phyloP scores from a whole-genome alignment of 2,113 vertebrate species.

The Cavia aperea region DNA sequence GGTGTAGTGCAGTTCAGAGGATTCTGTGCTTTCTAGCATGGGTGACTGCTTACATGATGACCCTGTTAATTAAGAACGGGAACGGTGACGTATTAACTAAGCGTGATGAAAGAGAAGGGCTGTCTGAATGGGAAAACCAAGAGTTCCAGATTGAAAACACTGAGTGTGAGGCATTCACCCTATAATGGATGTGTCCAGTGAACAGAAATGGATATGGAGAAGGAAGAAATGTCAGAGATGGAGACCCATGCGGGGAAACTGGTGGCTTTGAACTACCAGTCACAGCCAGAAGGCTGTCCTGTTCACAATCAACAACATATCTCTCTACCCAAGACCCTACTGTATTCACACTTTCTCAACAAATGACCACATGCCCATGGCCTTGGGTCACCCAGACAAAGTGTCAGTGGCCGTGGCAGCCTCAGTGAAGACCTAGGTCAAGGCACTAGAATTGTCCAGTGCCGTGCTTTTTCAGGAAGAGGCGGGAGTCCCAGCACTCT shows the following conservation, averaged over 20 bases:
- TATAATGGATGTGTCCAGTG: not conserved
- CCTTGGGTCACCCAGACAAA: not conserved
- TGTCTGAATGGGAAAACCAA: not conserved
- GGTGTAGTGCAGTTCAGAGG: not conserved
- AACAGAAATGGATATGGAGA: not conserved
- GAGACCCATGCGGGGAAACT: not conserved
- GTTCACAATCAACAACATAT: not conserved
- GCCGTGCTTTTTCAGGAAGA: not conserved
- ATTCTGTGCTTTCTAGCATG: not conserved
- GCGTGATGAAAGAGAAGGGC: not conserved
- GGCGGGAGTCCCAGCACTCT: not conserved
- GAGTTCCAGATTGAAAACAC: not conserved
- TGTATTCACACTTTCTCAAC: not conserved
- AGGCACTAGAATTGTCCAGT: not conserved
- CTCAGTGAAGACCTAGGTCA: not conserved
- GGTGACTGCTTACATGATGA: not conserved
- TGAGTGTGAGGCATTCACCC: not conserved
- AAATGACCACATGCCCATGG: rapidly evolving
- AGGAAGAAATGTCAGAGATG: not conserved
- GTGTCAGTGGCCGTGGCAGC: not conserved
- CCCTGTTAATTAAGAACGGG: not conserved
- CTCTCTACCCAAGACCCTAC: not conserved
- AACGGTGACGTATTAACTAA: not conserved
- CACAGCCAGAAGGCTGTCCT: not conserved
- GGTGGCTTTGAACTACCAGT: not conserved